phyloP scores from a whole-genome alignment of 2,113 vertebrate genomes.

The Chaetorhynchus papuensis region DNA sequence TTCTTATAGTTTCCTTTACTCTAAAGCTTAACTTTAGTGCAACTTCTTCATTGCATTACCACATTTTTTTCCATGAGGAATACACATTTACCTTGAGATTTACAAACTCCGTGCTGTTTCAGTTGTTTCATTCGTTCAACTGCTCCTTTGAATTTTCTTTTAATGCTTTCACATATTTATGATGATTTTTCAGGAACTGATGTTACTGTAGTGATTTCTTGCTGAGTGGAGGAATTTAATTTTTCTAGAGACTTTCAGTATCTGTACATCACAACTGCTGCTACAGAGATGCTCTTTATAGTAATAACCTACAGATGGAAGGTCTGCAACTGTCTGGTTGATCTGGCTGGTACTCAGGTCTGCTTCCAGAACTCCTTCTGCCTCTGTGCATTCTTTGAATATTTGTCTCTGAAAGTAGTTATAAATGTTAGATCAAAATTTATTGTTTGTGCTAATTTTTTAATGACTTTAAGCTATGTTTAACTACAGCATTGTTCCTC shows the following conservation, averaged over 20 bases:
- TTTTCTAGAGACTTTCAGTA: not conserved
- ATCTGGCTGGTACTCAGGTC: not conserved
- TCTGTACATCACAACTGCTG: not conserved
- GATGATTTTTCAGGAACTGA: not conserved
- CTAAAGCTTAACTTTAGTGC: not conserved
- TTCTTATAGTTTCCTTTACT: not conserved
- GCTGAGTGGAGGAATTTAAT: accelerated
- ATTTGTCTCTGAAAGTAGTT: not conserved
- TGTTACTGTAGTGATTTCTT: not conserved
- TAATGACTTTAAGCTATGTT: not conserved
- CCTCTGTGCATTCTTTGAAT: not conserved
- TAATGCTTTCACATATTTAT: not conserved
- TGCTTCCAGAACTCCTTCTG: not conserved
- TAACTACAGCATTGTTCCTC: not conserved
- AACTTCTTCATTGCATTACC: not conserved
- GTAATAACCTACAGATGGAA: not conserved
- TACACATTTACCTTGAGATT: not conserved
- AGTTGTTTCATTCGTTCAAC: not conserved
- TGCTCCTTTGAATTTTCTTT: not conserved
- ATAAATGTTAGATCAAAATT: not conserved
- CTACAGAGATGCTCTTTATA: not conserved
- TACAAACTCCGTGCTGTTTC: not conserved
- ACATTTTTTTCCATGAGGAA: not conserved
- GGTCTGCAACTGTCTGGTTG: not conserved
- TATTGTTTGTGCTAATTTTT: not conserved